Evolutionary conservation across 2,113 vertebrate species (phyloP), one percentile per base, ranked within the genome.

Genomic region (Siphamia tubifer): DNA sequence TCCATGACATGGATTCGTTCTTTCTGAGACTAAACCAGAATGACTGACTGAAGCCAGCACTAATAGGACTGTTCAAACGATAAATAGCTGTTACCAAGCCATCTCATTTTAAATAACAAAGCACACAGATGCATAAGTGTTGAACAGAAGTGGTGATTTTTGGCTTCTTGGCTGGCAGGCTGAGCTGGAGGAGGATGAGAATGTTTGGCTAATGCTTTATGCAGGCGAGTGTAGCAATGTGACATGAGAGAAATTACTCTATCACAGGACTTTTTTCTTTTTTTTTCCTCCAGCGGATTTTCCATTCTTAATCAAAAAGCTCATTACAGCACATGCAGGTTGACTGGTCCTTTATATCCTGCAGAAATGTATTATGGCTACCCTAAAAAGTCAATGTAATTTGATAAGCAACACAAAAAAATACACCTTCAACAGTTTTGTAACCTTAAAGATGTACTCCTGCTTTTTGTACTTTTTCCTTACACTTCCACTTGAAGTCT

Each of bases 291-390:
- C 66, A 65, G 86, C 69, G 20, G 56, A 84, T 81, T 84, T 82
- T 83, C 70, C 70, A 58, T 81, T 82, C 81, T 87, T 91, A 89
- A 91, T 87, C 82, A 89, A 86, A 88, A 90, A 88, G 70, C 87
- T 89, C 77, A 90, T 92, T 90, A 89, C 57, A 53, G 68, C 70
- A 69, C 53, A 62, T 32, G 77, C 83, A 84, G 77, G 68, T 79
- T 72, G 71, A 57, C 69, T 74, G 71, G 69, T 90, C 63, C 73
- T 66, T 88, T 72, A 63, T 74, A 45, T 84, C 78, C 66, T 57
- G 54, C 68, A 71, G 82, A 82, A 82, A 81, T 66, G 74, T 80
- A 68, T 81, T 68, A 71, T 5, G 43, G 62, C 67, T 30, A 42
- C 27, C 61, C 48, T 56, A 16, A 43, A 47, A 53, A 61, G 73